Base-by-base conservation (phyloP, 2,888 invertebrate species). In the Cephus sareptanus region DNA sequence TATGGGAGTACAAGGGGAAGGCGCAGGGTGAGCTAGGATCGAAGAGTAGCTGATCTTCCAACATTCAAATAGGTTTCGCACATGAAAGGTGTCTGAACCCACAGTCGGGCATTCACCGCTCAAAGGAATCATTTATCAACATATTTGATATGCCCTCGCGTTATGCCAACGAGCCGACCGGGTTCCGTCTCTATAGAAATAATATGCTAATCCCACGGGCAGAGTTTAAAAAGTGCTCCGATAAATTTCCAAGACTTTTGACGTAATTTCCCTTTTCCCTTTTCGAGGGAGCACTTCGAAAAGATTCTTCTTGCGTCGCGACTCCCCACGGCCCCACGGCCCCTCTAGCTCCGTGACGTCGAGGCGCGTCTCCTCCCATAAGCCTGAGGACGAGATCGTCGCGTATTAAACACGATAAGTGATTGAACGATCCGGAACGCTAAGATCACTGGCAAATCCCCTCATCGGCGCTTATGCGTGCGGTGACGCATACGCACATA, bases 81-180 rank as follows among this genome's bases (percentile, higher is more conserved):
- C 82, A 85, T 85, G 86, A 87, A 87, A 86, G 87, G 86, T 86
- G 83, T 86, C 83, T 82, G 82, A 81, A 82, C 76, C 82, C 86
- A 85, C 85, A 85, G 85, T 85, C 87, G 84, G 82, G 87, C 87
- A 89, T 88, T 89, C 88, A 86, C 88, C 86, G 88, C 88, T 90
- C 90, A 90, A 89, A 91, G 90, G 88, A 85, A 91, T 90, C 91
- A 90, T 91, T 91, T 90, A 91, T 91, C 91, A 91, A 90, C 90
- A 90, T 90, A 91, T 91, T 91, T 90, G 90, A 91, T 91, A 89
- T 89, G 90, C 89, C 89, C 86, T 84, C 83, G 86, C 86, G 81
- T 85, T 80, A 82, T 80, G 76, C 79, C 79, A 80, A 80, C 78
- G 76, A 79, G 79, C 15, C 40, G 40, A 40, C 40, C 40, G 40